These are phyloP conservation scores for Criorhina ranunculi DNA, from an alignment of 2,888 invertebrate species.

Conservation along the genomic window DNA sequence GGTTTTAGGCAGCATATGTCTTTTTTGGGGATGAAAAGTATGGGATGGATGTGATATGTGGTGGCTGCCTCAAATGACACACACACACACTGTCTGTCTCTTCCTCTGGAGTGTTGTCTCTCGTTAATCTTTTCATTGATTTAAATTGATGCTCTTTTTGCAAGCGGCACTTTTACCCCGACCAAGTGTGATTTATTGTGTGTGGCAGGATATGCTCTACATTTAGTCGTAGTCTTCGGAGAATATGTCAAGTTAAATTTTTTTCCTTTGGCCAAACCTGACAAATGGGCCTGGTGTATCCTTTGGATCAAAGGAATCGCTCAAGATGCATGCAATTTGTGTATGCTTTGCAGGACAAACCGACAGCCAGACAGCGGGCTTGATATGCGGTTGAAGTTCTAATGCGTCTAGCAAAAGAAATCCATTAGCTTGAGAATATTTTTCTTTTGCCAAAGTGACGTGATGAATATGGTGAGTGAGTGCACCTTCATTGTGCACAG, in stretches of 20 bases:
- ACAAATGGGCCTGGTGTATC: slow-evolving; percentile 69
- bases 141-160: slow-evolving; percentile 75
- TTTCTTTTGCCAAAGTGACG: slow-evolving; percentile 23
- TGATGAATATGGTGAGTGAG: slow-evolving; percentile 32
- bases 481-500: neutral
- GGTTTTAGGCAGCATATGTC: slow-evolving; percentile 65
- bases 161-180: slow-evolving; percentile 58
- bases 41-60: slow-evolving; percentile 62
- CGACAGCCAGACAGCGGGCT: slow-evolving; percentile 42
- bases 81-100: slow-evolving; percentile 16
- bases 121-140: slow-evolving; percentile 76
- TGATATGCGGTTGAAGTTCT: slow-evolving; percentile 28
- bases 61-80: slow-evolving; percentile 44
- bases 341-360: slow-evolving; percentile 30
- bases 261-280: slow-evolving; percentile 66
- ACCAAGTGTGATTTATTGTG: slow-evolving; percentile 69
- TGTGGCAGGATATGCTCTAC: slow-evolving; percentile 75
- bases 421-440: slow-evolving; percentile 66
- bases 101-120: slow-evolving; percentile 54
- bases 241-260: slow-evolving; percentile 72
- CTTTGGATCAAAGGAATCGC: slow-evolving; percentile 18
- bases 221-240: slow-evolving; percentile 61
- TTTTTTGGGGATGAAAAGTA: slow-evolving; percentile 59
- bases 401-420: slow-evolving; percentile 47
- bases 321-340: slow-evolving; percentile 32